Evolutionary conservation across 2,888 invertebrate genomes (phyloP).

Genomic region (Lasioglossum vierecki): DNA sequence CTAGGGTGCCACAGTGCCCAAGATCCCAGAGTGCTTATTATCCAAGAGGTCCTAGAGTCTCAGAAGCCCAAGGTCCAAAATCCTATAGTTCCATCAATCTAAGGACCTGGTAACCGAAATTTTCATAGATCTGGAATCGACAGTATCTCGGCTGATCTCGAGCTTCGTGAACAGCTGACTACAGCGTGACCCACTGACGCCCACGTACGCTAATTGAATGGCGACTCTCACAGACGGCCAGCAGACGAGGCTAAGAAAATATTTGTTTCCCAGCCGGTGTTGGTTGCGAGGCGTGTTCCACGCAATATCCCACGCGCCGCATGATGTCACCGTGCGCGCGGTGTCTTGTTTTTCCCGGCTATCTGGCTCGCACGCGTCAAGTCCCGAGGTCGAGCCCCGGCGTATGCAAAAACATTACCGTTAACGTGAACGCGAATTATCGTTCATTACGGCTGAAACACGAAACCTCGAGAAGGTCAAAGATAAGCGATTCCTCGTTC

Average conservation of each 20-base stretch:
- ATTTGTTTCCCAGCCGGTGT: background rate
- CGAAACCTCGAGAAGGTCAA: background rate
- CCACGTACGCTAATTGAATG: background rate
- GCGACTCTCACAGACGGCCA: background rate
- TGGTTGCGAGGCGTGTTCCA: slow-evolving; percentile 3
- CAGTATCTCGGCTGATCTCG: background rate
- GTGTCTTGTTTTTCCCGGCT: slow-evolving; percentile 22
- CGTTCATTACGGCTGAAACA: background rate
- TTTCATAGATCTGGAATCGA: background rate
- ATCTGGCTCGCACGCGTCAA: background rate
- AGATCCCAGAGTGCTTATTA: too few relatives aligned
- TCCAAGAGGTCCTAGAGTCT: too few relatives aligned
- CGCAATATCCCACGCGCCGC: slow-evolving; percentile 28
- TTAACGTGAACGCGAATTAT: slow-evolving; percentile 32
- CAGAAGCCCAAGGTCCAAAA: too few relatives aligned
- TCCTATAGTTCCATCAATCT: background rate
- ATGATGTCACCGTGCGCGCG: background rate
- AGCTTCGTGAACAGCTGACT: background rate
- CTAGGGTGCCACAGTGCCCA: too few relatives aligned
- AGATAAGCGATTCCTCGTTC: background rate
- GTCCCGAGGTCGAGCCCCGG: slow-evolving; percentile 11
- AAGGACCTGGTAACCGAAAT: background rate
- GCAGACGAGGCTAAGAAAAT: background rate
- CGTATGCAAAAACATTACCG: slow-evolving; percentile 20
- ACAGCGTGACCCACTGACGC: background rate